A percentile compares a stretch with the other conserved stretches of the same genome.
Evolutionary conservation across 1,140 invertebrate species (phyloP).

Genomic region (Lanistes nyassanus): DNA sequence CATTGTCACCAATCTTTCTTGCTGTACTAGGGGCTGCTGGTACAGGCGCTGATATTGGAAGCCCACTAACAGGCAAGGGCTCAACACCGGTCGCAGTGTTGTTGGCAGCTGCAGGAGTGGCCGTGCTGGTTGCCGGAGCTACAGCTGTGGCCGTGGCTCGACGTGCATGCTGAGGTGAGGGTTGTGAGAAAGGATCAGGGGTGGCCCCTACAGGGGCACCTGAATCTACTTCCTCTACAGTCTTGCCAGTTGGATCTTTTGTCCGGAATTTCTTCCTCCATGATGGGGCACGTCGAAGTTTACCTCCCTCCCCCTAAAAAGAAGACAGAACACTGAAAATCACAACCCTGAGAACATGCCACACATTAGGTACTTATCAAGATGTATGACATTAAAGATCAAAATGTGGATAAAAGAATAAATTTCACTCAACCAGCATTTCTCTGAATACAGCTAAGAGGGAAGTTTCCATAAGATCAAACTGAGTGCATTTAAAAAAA

Average conservation of each 20-base stretch:
- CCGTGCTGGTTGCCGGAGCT: slow-evolving; percentile 1
- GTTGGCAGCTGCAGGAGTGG: not conserved
- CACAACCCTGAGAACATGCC: not conserved
- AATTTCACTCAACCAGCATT: no score
- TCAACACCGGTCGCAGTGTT: slow-evolving; percentile 9
- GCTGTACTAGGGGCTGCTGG: not conserved
- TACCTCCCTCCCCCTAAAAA: slow-evolving; percentile 61
- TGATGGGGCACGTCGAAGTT: slow-evolving; percentile 60
- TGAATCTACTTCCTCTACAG: slow-evolving; percentile 42
- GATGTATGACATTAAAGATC: not conserved
- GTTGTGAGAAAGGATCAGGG: slow-evolving; percentile 16
- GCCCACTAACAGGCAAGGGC: not conserved
- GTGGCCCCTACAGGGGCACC: slow-evolving; percentile 29
- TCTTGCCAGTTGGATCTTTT: slow-evolving; percentile 55
- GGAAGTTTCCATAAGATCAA: no score
- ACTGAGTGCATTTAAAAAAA: no score
- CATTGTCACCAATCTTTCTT: not conserved
- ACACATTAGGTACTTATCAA: not conserved
- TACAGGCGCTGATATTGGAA: not conserved
- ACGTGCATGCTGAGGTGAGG: slow-evolving; percentile 35
- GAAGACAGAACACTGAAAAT: slow-evolving; percentile 15
- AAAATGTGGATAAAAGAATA: not conserved
- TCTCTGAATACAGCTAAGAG: no score
- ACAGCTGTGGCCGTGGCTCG: slow-evolving; percentile 26
- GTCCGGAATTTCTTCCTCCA: slow-evolving; percentile 64